Conservation (phyloP, 2,113 vertebrate genomes). For the Campylorhamphus procurvoides region DNA sequence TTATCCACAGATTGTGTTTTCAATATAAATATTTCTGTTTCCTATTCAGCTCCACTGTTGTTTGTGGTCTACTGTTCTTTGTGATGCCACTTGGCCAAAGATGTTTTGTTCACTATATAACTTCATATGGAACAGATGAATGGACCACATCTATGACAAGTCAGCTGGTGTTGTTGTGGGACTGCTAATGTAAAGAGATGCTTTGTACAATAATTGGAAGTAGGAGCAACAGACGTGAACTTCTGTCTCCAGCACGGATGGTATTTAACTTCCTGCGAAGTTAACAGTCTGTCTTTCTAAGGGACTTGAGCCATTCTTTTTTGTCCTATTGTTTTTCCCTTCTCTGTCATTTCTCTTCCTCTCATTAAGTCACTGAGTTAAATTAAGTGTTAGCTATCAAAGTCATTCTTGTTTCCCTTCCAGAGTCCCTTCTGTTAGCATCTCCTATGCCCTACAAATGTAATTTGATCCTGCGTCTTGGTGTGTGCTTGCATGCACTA, state of each 20-base stretch:
- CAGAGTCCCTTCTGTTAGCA: not conserved
- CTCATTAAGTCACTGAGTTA: not conserved
- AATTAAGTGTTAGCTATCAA: constrained; percentile 22
- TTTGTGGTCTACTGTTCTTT: constrained; percentile 20
- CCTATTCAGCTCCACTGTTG: not conserved
- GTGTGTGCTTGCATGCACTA: not conserved
- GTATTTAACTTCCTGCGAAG: constrained; percentile 28
- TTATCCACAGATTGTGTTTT: constrained; percentile 14
- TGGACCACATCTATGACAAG: not conserved
- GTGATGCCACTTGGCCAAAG: not conserved
- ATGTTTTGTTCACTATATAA: not conserved
- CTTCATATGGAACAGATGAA: not conserved
- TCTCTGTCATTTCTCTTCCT: constrained; percentile 2
- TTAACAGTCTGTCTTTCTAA: not conserved
- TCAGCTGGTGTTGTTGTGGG: not conserved
- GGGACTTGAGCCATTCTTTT: not conserved
- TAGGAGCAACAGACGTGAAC: not conserved
- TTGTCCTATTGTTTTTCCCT: not conserved
- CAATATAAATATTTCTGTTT: constrained; percentile 42
- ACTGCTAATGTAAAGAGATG: not conserved
- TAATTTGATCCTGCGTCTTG: not conserved
- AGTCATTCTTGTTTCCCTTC: not conserved
- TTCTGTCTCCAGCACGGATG: not conserved
- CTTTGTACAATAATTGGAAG: not conserved
- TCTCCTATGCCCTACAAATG: not conserved